Evolutionary conservation across 2,888 invertebrate species (phyloP), one percentile per base, ranked within the genome.

Genomic region (Caenorhabditis angaria): DNA sequence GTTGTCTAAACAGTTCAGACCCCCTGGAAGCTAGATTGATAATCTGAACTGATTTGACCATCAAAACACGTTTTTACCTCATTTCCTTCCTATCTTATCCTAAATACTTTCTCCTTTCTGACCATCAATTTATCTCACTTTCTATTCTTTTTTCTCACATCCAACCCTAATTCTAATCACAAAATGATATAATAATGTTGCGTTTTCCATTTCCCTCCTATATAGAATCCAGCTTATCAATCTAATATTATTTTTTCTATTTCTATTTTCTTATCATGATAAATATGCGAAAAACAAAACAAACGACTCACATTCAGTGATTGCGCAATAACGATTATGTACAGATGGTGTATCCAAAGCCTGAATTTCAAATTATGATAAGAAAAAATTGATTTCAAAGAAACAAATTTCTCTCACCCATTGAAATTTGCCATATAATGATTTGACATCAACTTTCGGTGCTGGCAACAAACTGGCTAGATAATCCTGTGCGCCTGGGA

Each of bases 401-500:
- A 47, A 10, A 59, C 27, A n/a, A 63, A 48, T 27, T 57, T n/a
- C n/a, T 68, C 70, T 68, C 41, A 83, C 83, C 83, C 83, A 83
- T 4, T 78, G 71, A 62, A 78, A 83, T 54, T 76, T 76, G 41
- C 83, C 83, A 68, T 77, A 77, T 20, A 83, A 68, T n/a, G 67
- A 35, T 10, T 68, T 63, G 27, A 78, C 67, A 48, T 80, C 70
- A 25, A 83, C 70, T 58, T 70, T 70, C 1, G 82, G 81, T 48
- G 75, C 54, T 1, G 77, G 76, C 35, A 77, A 62, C n/a, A 83
- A 75, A 71, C 79, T 78, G 18, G 81, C 73, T 50, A 83, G 63
- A 58, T 82, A 79, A 61, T 83, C 83, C 56, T 80, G 80, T 10
- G 78, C 82, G 27, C 83, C 83, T 12, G 83, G 83, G 62, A 83